phyloP scores from a whole-genome alignment of 2,797 vertebrate species.

The Silurus lanzhouensis region DNA sequence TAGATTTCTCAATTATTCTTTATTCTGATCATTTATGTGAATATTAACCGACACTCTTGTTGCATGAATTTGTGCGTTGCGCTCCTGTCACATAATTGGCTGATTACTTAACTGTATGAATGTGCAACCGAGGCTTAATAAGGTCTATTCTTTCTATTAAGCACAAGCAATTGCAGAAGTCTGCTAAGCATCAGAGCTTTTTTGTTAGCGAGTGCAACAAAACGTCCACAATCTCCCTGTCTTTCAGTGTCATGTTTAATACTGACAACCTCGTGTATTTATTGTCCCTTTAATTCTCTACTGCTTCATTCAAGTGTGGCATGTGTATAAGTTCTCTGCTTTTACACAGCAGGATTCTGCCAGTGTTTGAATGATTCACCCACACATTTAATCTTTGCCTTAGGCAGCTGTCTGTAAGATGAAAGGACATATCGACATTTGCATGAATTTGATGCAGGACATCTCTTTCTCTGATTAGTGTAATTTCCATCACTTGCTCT shows the following conservation, averaged over 20 bases:
- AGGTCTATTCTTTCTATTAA: background rate
- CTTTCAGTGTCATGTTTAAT: constrained; percentile 13
- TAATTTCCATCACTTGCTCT: background rate
- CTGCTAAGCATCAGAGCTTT: background rate
- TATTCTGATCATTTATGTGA: background rate
- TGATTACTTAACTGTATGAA: background rate
- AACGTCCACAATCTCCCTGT: background rate
- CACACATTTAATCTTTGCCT: constrained; percentile 25
- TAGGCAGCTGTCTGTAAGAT: constrained; percentile 6
- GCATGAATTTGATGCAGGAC: constrained; percentile 4
- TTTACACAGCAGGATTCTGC: background rate
- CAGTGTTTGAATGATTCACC: constrained; percentile 6
- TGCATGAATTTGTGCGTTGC: background rate
- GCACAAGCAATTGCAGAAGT: background rate
- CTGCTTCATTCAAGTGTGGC: background rate
- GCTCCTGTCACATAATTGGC: too few relatives aligned
- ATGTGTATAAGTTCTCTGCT: constrained; percentile 12
- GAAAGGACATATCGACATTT: background rate
- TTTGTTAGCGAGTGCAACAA: background rate
- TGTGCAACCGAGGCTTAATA: background rate
- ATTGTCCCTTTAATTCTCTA: background rate
- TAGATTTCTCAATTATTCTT: background rate
- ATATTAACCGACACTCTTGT: background rate
- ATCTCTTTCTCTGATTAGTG: background rate
- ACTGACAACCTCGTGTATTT: background rate